These are phyloP conservation scores for Allygus modestus DNA, from an alignment of 2,888 invertebrate species.

Conservation along the genomic window DNA sequence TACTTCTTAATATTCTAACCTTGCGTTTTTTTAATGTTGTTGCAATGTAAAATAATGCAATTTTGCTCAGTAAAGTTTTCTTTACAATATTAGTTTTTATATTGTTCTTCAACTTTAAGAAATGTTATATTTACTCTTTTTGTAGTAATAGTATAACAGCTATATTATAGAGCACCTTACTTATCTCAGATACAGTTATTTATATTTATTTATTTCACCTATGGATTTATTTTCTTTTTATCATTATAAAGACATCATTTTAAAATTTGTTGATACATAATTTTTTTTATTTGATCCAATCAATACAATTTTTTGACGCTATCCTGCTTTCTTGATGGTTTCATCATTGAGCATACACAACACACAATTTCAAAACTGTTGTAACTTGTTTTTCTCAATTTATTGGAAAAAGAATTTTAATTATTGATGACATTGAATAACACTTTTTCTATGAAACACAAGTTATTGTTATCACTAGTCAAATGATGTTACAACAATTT, in stretches of 20 bases:
- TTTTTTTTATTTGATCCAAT: too few species aligned
- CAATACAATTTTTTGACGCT: background rate
- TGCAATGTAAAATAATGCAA: background rate
- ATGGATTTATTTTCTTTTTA: background rate
- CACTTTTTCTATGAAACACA: background rate
- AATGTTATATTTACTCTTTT: too few species aligned
- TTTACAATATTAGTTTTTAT: background rate
- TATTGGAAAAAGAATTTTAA: too few species aligned
- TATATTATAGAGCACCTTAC: too few species aligned
- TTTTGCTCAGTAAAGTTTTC: background rate
- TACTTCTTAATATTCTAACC: too few species aligned
- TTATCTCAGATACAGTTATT: background rate
- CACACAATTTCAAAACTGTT: conserved; percentile 31
- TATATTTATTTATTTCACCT: background rate
- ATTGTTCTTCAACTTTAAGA: too few species aligned
- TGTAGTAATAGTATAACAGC: too few species aligned
- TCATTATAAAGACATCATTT: background rate
- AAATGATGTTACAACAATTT: conserved; percentile 22
- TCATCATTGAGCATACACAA: conserved; percentile 34
- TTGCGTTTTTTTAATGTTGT: background rate
- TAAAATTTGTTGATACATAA: background rate
- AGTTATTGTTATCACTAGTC: background rate
- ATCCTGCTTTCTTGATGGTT: conserved; percentile 45
- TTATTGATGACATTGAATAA: background rate
- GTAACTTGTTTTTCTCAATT: background rate